Base-by-base conservation (phyloP, 2,113 vertebrate genomes). In the Sinocyclocheilus anshuiensis region DNA sequence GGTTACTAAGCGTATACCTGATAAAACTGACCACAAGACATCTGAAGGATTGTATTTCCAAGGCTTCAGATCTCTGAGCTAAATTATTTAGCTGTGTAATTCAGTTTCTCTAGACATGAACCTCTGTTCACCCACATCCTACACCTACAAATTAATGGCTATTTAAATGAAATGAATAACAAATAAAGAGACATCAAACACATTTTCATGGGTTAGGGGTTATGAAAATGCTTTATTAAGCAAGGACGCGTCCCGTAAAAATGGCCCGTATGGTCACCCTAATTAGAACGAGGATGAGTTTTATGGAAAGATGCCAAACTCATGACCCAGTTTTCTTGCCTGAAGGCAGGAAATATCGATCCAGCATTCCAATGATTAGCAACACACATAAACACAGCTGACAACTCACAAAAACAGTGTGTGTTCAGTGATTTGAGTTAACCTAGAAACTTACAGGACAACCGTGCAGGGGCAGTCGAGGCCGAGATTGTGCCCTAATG, bases 21-120 rank as follows among this genome's bases (percentile, higher is more conserved):
- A 87, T 84, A 76, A 87, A 87, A 86, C 48, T 6, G 26, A 59
- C 65, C 61, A 45, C 20, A 85, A 48, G 77, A 87, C 16, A 39
- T 80, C 55, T 75, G 50, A 77, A 50, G 84, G 69, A 87, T 86
- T 87, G 53, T 81, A 72, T 89, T 90, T 87, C 85, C 82, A 79
- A 61, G 75, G 74, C 82, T 86, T 81, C 61, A 86, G 86, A 79
- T 79, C 85, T 42, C 63, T 67, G 33, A 65, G 50, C 50, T 90
- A 86, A 89, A 89, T 90, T 84, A 90, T 90, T 90, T 63, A 89
- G 61, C 75, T 61, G 29, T 76, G 80, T 45, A 82, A 82, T 87
- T 74, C 75, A 48, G 63, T 50, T 57, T 59, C 77, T 61, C 15
- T 8, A 59, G 55, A 11, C 42, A 45, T 45, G 42, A 36, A 33